Conservation (phyloP, 23 tunicate genomes). For the Diplosoma virens region DNA sequence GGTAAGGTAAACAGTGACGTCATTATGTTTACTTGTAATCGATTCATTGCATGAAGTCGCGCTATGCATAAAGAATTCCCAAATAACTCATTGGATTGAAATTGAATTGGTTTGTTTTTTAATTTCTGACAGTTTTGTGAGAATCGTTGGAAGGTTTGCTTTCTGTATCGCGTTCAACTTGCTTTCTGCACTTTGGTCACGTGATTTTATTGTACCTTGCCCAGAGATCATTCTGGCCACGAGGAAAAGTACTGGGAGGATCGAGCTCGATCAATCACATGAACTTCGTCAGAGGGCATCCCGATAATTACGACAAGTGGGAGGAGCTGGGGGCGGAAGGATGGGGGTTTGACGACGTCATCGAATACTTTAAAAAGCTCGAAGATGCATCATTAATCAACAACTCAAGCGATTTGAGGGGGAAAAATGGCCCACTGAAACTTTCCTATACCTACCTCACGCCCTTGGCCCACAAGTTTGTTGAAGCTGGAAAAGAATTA, state of each 20-base stretch:
- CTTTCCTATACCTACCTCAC: neutral
- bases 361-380: constrained; percentile 52
- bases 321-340: constrained; percentile 63
- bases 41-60: too few relatives aligned
- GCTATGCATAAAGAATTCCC: too few relatives aligned
- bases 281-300: constrained; percentile 55
- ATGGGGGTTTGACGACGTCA: constrained; percentile 58
- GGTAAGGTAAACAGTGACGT: neutral
- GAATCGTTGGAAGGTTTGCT: too few relatives aligned
- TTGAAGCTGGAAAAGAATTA: constrained; percentile 47
- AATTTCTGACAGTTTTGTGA: too few relatives aligned
- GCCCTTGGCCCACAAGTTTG: constrained; percentile 17
- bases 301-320: constrained; percentile 67
- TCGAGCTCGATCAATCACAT: constrained; percentile 57
- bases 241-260: constrained; percentile 80
- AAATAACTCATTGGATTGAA: too few relatives aligned
- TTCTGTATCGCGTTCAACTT: too few relatives aligned
- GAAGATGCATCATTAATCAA: constrained; percentile 26
- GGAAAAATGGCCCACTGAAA: constrained; percentile 55
- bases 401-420: neutral
- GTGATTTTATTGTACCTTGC: too few relatives aligned
- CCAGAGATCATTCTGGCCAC: constrained; percentile 46
- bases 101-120: too few relatives aligned
- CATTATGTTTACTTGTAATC: too few relatives aligned
- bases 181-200: too few relatives aligned